phyloP scores from a whole-genome alignment of 2,113 vertebrate species.

The Cochlearius cochlearius region DNA sequence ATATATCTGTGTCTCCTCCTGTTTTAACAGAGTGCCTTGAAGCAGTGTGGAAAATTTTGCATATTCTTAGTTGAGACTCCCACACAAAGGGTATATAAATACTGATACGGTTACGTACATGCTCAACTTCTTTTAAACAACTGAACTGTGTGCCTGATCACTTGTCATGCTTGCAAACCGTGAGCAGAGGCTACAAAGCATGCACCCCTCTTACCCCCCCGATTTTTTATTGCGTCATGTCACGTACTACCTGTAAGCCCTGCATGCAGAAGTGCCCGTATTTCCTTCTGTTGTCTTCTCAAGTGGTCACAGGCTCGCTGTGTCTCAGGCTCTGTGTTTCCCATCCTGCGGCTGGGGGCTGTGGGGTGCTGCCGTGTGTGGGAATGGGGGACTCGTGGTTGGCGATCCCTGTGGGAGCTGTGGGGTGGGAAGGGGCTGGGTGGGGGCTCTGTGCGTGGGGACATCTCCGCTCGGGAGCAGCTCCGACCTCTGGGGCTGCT shows the following conservation, averaged over 20 bases:
- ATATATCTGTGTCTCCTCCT: not conserved
- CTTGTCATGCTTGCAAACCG: not conserved
- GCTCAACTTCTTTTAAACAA: not conserved
- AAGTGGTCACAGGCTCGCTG: not conserved
- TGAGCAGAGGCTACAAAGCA: not conserved
- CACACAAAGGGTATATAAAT: not conserved
- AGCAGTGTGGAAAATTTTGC: not conserved
- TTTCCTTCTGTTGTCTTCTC: not conserved
- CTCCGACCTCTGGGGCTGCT: not conserved
- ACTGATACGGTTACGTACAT: rapidly evolving
- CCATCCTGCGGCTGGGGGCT: not conserved
- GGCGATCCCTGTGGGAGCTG: rapidly evolving
- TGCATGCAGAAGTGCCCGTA: not conserved
- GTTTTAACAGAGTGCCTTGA: not conserved
- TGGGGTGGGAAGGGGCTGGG: not conserved
- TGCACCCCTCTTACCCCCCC: rapidly evolving
- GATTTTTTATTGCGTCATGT: rapidly evolving
- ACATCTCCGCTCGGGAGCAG: rapidly evolving
- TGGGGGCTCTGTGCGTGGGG: rapidly evolving
- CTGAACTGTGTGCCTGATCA: not conserved
- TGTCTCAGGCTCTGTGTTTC: not conserved
- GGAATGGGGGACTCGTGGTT: rapidly evolving
- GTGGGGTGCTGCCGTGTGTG: not conserved
- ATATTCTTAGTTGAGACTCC: not conserved
- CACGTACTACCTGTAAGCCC: rapidly evolving